These are phyloP conservation scores for Drosophila emarginata DNA, from an alignment of 2,888 invertebrate genomes.

Conservation along the genomic window DNA sequence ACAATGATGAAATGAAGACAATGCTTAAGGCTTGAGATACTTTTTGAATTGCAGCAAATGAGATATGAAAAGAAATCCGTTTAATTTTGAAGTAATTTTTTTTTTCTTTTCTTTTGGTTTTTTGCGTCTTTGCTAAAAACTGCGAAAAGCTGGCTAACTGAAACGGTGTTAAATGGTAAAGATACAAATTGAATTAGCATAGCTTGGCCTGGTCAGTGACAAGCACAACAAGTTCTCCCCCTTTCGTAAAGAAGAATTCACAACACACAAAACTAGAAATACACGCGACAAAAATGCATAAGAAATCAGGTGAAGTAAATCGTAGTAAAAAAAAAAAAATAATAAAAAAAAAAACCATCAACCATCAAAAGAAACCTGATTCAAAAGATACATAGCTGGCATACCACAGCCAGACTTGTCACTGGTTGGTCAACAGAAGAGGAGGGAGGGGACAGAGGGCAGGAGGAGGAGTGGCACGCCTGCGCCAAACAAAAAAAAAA, in stretches of 20 bases:
- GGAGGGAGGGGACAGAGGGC: neutral
- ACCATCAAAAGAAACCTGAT: slow-evolving; percentile 69
- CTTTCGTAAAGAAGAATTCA: slow-evolving; percentile 3
- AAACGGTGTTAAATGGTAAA: slow-evolving; percentile 48
- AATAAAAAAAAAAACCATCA: slow-evolving; percentile 21
- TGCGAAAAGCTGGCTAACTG: slow-evolving; percentile 49
- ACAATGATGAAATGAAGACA: slow-evolving; percentile 7
- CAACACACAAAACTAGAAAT: slow-evolving; percentile 67
- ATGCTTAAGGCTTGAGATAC: slow-evolving; percentile 2
- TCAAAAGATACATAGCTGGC: slow-evolving; percentile 59
- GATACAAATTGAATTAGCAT: slow-evolving; percentile 71
- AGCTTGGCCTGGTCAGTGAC: slow-evolving; percentile 30
- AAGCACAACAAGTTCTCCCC: slow-evolving; percentile 22
- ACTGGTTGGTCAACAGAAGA: slow-evolving; percentile 11
- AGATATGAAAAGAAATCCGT: slow-evolving; percentile 1
- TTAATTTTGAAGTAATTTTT: too few species aligned
- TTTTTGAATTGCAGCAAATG: slow-evolving; percentile 10
- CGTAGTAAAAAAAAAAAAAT: slow-evolving; percentile 66
- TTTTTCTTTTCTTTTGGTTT: too few species aligned
- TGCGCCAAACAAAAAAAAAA: slow-evolving; percentile 42
- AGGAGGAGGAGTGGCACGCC: slow-evolving; percentile 39
- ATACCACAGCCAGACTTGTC: slow-evolving; percentile 59
- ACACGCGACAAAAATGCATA: slow-evolving; percentile 75
- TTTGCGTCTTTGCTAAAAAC: slow-evolving; percentile 28
- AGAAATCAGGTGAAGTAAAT: slow-evolving; percentile 71